These are phyloP conservation scores for Myzus persicae DNA, from an alignment of 1,140 invertebrate genomes.

Conservation along the genomic window DNA sequence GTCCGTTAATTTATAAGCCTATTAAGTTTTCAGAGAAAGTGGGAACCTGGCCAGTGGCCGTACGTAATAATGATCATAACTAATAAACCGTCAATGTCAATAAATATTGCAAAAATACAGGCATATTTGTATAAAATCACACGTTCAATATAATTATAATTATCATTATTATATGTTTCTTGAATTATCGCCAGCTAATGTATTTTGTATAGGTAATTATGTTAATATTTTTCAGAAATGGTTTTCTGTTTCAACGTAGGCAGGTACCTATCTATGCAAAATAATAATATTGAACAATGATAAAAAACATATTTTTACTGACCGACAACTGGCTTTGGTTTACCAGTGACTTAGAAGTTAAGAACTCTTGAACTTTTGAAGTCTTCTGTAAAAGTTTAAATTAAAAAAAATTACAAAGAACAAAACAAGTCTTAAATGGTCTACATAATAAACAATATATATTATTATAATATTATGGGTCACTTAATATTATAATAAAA, in stretches of 20 bases:
- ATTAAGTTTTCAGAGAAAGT: constrained; percentile 33
- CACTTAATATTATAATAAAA: background rate
- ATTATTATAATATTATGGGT: background rate
- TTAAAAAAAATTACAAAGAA: too few species aligned
- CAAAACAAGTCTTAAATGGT: background rate
- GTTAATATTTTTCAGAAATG: background rate
- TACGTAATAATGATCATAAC: constrained; percentile 10
- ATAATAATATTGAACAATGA: too few species aligned
- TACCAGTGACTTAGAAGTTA: background rate
- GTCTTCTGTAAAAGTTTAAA: background rate
- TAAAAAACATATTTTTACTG: background rate
- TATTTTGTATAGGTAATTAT: background rate
- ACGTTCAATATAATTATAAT: background rate
- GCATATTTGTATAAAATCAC: background rate
- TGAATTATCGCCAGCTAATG: background rate
- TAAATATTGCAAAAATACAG: background rate
- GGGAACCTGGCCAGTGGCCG: background rate
- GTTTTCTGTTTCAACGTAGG: background rate
- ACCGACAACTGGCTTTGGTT: too few species aligned
- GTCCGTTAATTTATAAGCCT: constrained; percentile 32
- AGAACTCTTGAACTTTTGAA: too few species aligned
- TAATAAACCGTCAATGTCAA: background rate
- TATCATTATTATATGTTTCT: background rate
- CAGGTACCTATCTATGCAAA: too few species aligned
- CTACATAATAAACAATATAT: background rate